Evolutionary conservation across 2,113 vertebrate species (phyloP), one percentile per base, ranked within the genome.

Genomic region (Mungos mungo): DNA sequence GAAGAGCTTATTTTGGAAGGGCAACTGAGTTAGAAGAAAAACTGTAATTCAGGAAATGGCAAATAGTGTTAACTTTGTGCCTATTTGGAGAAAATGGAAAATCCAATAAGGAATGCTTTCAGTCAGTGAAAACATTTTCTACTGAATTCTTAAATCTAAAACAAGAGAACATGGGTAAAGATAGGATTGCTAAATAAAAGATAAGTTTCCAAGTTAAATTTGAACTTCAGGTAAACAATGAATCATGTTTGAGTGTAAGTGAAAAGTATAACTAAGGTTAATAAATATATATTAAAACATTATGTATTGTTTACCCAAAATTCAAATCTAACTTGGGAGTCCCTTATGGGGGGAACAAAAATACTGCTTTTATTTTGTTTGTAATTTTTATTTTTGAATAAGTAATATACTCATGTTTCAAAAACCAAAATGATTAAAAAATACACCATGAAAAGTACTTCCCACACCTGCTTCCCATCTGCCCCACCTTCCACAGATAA

Each of bases 31-130:
- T 65, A 74, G 38, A 81, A 60, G 57, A 68, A 81, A 63, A 68
- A 74, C 18, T 63, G 5, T 77, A 88, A 89, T 41, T 35, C 85
- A 80, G 68, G 18, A 83, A 97, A 63, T 45, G 16, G 65, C 29
- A 96, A 89, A 86, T 82, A 13, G 12, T 90, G 66, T 76, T 88
- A 16, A 63, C 83, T 77, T 85, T 92, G 71, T 68, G 25, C 35
- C 16, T 79, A 79, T 89, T 92, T 95, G 38, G 50, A 69, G 50
- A 92, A 88, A 95, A 92, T 33, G 14, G 18, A 90, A 92, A 92
- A 87, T 38, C 19, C 45, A 74, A 50, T 68, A 41, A n/a, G 68
- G 50, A 60, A 41, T 66, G 65, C 38, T 87, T 72, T 90, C 69
- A 77, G 16, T 93, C 15, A 86, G 13, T 81, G 13, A 74, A 79